Evolutionary conservation across 2,113 vertebrate genomes (phyloP).

Genomic region (Coregonus clupeaformis): DNA sequence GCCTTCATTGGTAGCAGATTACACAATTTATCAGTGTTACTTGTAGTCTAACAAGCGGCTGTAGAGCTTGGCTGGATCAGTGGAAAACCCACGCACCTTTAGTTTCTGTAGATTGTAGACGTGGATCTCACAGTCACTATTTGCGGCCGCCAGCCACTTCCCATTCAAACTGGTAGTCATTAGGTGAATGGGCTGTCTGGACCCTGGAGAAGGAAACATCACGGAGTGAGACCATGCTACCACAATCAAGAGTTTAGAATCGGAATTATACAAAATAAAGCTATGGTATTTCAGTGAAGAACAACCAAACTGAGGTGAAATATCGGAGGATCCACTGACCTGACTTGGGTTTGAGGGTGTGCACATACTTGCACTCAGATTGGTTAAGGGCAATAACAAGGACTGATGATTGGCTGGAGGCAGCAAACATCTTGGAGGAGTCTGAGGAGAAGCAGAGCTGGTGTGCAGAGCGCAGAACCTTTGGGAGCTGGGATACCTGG

Average conservation of each 20-base stretch:
- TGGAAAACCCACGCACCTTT: conserved; percentile 72
- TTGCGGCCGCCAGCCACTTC: conserved; percentile 81
- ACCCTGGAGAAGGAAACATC: conserved; percentile 63
- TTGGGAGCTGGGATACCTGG: conserved; percentile 82
- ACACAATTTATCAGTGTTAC: too few species aligned
- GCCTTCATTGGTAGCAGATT: too few species aligned
- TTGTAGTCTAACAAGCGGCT: too few species aligned
- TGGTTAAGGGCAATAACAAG: conserved; percentile 74
- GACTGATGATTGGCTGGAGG: conserved; percentile 74
- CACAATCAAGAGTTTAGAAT: too few species aligned
- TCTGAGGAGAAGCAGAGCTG: conserved; percentile 87
- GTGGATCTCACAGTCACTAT: conserved; percentile 75
- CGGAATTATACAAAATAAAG: too few species aligned
- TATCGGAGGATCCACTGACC: conserved; percentile 64
- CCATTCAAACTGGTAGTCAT: conserved; percentile 81
- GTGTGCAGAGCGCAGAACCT: conserved; percentile 71
- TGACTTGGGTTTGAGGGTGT: conserved; percentile 75
- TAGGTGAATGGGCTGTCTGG: conserved; percentile 76
- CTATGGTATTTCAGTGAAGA: background rate
- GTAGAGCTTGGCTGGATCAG: too few species aligned
- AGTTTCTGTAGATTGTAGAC: conserved; percentile 78
- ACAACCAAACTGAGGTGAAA: background rate
- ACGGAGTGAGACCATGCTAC: background rate
- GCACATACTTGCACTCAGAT: conserved; percentile 73
- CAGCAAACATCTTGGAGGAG: conserved; percentile 81